These are phyloP conservation scores for Ctenopoma kingsleyae DNA, from an alignment of 2,797 vertebrate species.

Conservation along the genomic window DNA sequence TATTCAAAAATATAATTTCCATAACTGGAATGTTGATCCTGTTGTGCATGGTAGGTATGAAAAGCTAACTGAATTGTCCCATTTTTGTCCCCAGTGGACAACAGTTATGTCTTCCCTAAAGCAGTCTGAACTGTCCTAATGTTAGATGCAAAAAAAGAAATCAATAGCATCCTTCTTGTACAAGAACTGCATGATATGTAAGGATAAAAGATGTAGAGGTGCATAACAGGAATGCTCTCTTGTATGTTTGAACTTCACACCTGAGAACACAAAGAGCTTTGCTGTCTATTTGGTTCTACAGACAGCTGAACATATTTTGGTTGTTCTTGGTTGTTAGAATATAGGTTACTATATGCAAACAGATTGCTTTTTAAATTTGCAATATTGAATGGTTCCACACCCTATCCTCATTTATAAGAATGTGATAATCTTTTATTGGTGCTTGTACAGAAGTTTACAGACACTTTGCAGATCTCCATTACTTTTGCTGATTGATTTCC, in stretches of 20 bases:
- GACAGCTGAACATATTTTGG: neutral
- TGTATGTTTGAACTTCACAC: neutral
- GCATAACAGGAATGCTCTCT: slow-evolving; percentile 4
- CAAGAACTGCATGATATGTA: neutral
- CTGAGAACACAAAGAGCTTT: neutral
- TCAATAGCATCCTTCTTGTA: neutral
- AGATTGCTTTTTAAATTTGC: no score
- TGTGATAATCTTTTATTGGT: neutral
- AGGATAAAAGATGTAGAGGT: neutral
- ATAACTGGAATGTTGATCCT: no score
- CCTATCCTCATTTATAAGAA: no score
- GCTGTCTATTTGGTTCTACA: neutral
- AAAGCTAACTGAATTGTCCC: no score
- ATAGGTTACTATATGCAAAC: no score
- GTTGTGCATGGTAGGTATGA: no score
- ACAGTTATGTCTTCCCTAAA: no score
- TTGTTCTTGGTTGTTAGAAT: neutral
- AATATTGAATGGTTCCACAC: no score
- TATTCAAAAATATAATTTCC: no score
- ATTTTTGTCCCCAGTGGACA: no score
- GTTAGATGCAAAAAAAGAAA: neutral
- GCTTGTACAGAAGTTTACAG: neutral
- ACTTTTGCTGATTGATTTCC: slow-evolving; percentile 29
- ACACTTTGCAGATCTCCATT: neutral
- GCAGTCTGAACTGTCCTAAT: neutral